Base-by-base conservation (phyloP, 1,140 invertebrate genomes). In the Leptinotarsa texana region DNA sequence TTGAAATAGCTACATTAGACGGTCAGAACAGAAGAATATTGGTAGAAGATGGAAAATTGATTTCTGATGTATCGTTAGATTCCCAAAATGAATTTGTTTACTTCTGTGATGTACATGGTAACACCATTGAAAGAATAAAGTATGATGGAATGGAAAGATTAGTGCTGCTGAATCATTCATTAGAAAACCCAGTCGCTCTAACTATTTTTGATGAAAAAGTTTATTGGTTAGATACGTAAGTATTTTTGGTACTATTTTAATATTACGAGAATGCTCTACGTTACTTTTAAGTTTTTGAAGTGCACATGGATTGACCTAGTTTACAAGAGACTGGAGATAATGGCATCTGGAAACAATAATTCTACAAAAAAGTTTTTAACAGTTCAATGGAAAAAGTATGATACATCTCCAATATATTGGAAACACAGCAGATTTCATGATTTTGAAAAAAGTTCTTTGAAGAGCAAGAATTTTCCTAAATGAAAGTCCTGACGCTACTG, bases 41-140 rank as follows among this genome's bases (percentile, higher is more conserved):
- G 13, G 82, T 89, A 68, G 88, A 89, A 78, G 85, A 86, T 75
- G 86, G 86, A 4, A 75, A 81, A n/a, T 83, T 84, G 24, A 87
- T 91, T 42, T 86, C 86, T 2, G 91, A 91, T 82, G 85, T 93
- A 49, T 85, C 90, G 1, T 82, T 93, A 49, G 90, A 92, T 76
- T 80, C 75, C 1, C 81, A 82, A 69, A 79, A 84, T 61, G 74
- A 75, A 69, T 72, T 78, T 71, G 88, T 99, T 4, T 99, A 98
- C 85, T 99, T 97, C 92, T 94, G 93, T 79, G 97, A 99, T 85
- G 91, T 92, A 0, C 90, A 91, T 79, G 90, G 89, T 22, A 93
- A 95, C 79, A 93, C 92, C 79, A 94, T 99, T 73, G 97, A 98
- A 88, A 90, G 91, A 69, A 88, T 89, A 70, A 85, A 85, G 42